Evolutionary conservation across 2,888 invertebrate species (phyloP), one percentile per base, ranked within the genome.

Genomic region (Andricus curvator): DNA sequence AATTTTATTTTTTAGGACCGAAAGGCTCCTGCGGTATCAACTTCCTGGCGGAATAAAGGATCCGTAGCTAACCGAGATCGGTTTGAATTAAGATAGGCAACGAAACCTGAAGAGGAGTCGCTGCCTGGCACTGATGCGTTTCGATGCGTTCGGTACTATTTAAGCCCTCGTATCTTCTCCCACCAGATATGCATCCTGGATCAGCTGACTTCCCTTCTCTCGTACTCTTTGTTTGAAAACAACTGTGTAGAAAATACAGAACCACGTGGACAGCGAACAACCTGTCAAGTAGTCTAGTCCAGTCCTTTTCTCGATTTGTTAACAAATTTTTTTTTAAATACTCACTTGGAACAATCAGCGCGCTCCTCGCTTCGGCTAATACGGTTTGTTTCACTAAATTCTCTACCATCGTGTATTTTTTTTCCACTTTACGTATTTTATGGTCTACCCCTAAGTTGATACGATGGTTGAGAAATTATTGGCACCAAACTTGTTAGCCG

Each of bases 161-260:
- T 93, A 92, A 92, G 92, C 92, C 88, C 85, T 91, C 89, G 85
- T 84, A 79, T 84, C 84, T 83, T 81, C 84, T 77, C 84, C 85
- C 86, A 84, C 85, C 85, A 81, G 79, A 87, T 86, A 86, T 89
- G 88, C 86, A 88, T 86, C 89, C 41, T 33, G 74, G 86, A 91
- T 90, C 91, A 91, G 91, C 91, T 91, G 91, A 91, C 91, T 89
- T 86, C 88, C 87, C 82, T 79, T 83, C 87, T 84, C 86, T 81
- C 85, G 82, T 67, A 66, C 66, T 81, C 90, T 91, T 90, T 91
- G 92, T 92, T 91, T 92, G 89, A 91, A 90, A 91, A 91, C 91
- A 91, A 88, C 85, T 83, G 83, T 83, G 85, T 82, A 80, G 37
- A 8, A 81, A 82, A 79, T 84, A 82, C 82, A 83, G 77, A 77